These are phyloP conservation scores for Drosophila kanapiae DNA, from an alignment of 1,140 invertebrate species.

Conservation along the genomic window DNA sequence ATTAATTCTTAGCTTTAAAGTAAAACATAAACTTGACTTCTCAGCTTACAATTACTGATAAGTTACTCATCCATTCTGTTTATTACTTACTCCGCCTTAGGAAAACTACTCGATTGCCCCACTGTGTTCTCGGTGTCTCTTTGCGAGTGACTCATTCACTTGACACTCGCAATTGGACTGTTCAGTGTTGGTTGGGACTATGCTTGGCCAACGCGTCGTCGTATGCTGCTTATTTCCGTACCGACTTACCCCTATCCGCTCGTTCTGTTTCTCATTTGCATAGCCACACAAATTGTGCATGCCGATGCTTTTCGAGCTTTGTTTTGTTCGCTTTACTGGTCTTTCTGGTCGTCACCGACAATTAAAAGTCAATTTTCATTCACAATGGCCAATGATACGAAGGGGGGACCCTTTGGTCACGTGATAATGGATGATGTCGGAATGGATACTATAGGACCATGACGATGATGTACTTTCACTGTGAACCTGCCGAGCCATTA, in stretches of 20 bases:
- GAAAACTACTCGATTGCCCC: constrained; percentile 5
- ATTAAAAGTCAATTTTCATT: constrained; percentile 78
- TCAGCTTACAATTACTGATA: no score
- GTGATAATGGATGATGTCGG: constrained; percentile 36
- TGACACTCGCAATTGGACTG: constrained; percentile 42
- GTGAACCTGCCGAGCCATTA: constrained; percentile 6
- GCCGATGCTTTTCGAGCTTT: constrained; percentile 48
- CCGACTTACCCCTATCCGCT: constrained; percentile 3
- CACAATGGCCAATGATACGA: constrained; percentile 43
- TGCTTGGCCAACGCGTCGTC: constrained; percentile 70
- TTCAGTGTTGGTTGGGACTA: neutral
- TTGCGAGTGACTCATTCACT: constrained; percentile 54
- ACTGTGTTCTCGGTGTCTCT: constrained; percentile 42
- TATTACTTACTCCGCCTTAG: neutral
- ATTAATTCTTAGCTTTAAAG: no score
- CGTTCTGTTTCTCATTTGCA: constrained; percentile 63
- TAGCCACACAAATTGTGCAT: constrained; percentile 64
- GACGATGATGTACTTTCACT: neutral
- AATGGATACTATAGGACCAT: neutral
- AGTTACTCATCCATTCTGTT: neutral
- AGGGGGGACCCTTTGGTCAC: constrained; percentile 32
- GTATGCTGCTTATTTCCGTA: constrained; percentile 46
- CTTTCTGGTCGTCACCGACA: constrained; percentile 52
- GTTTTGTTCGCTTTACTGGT: constrained; percentile 27
- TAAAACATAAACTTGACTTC: neutral